phyloP scores from a whole-genome alignment of 1,140 invertebrate genomes.

The Subanguina moxae region DNA sequence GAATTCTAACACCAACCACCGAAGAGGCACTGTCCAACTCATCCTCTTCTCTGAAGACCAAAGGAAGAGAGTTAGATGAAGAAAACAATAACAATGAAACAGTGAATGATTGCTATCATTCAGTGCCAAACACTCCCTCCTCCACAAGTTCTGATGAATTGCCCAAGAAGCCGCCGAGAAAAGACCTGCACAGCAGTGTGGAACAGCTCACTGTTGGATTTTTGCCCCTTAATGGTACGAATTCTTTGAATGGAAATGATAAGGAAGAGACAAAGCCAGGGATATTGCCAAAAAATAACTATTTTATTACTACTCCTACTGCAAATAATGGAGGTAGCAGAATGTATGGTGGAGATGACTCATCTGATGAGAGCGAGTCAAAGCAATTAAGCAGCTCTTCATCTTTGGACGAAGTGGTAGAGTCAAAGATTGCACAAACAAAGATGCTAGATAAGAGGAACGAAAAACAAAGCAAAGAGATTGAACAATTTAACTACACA shows the following conservation, averaged over 20 bases:
- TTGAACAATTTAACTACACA: slow-evolving; percentile 1
- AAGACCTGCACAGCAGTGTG: not conserved
- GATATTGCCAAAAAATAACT: not conserved
- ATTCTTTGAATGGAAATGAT: not conserved
- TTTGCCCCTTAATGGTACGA: not conserved
- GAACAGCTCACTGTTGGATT: not conserved
- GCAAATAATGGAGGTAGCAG: not conserved
- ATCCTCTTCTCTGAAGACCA: no score
- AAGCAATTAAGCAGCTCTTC: no score
- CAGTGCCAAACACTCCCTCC: no score
- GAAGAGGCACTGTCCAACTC: no score
- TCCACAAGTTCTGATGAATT: no score
- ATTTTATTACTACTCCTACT: not conserved
- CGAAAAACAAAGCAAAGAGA: not conserved
- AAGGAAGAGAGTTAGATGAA: no score
- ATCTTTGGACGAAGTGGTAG: not conserved
- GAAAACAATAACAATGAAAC: no score
- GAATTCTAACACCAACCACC: no score
- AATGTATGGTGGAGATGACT: not conserved
- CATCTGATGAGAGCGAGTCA: not conserved
- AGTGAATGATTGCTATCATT: no score
- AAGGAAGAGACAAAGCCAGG: not conserved
- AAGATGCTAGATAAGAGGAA: no score
- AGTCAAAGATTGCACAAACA: no score
- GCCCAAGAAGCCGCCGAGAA: not conserved